Base-by-base conservation (phyloP, 2,113 vertebrate species). In the Formicarius rufipectus region DNA sequence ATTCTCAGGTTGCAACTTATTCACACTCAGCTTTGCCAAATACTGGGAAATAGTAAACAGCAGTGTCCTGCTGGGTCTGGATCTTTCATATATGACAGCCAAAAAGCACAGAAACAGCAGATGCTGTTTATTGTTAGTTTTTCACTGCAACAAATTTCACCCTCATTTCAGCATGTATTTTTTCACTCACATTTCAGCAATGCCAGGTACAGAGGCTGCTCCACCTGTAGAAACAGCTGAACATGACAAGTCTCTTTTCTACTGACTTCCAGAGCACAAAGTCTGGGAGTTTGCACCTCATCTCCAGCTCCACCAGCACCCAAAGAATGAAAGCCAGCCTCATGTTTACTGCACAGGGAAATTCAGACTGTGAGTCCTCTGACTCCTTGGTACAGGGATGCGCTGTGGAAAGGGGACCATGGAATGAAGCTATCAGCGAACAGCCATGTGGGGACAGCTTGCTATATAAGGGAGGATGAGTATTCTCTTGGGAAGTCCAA, bases 371-470 rank as follows among this genome's bases (percentile, higher is more conserved):
- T 14, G 64, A 69, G 53, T 86, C 45, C 68, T 42, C 42, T 33
- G 60, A 67, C 21, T 58, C 28, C 21, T 63, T 0, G 0, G 42
- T 9, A 19, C 27, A 81, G 35, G 18, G 42, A 45, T 13, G 39
- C 42, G 55, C 4, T 40, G 27, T 18, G 8, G 25, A 21, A 81
- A 84, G 40, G 27, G n/a, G 15, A 24, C 16, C 27, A 35, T 6
- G 14, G 30, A 5, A 14, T 1, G 1, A 89, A 82, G 28, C 21
- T n/a, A 50, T 17, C 31, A 74, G 35, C 14, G 28, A 74, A 66
- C 12, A 89, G 63, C 45, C 56, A 64, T 47, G 19, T n/a, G 49
- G 45, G 22, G 14, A 52, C 28, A 0, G 1, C 64, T 45, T 86
- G 49, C 44, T 74, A 6, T 27, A 7, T 0, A 8, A 53, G 27